These are phyloP conservation scores for Haliaeetus leucogaster DNA, from an alignment of 2,113 vertebrate species.

Conservation along the genomic window DNA sequence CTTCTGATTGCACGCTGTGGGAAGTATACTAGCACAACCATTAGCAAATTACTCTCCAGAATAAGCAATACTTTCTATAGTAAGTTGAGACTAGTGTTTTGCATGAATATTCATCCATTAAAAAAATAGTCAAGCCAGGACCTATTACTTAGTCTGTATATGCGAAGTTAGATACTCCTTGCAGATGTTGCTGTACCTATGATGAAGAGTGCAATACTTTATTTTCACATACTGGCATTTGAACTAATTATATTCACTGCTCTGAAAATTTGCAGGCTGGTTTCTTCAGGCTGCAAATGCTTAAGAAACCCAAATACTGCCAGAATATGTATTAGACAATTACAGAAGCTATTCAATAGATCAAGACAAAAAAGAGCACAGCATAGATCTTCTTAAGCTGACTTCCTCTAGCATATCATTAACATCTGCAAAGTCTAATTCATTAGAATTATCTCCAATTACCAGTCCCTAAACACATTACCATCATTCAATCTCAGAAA, in stretches of 20 bases:
- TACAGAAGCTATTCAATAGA: slow-evolving; percentile 27
- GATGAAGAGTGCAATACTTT: neutral
- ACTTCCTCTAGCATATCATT: slow-evolving; percentile 20
- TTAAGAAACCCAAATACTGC: slow-evolving; percentile 34
- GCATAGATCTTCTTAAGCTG: neutral
- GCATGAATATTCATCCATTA: neutral
- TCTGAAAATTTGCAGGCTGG: neutral
- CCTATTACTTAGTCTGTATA: neutral
- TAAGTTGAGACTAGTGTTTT: neutral
- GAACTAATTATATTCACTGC: neutral
- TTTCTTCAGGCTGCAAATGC: slow-evolving; percentile 4
- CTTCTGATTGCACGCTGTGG: neutral
- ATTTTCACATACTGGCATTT: neutral
- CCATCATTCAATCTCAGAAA: slow-evolving; percentile 1
- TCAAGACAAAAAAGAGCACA: slow-evolving; percentile 24
- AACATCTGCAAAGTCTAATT: neutral
- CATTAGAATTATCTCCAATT: slow-evolving; percentile 39
- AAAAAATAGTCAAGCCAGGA: neutral
- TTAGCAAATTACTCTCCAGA: neutral
- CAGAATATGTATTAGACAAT: slow-evolving; percentile 32
- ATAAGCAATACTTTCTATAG: neutral
- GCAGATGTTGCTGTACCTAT: neutral
- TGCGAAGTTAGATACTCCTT: neutral
- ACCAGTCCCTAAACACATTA: neutral
- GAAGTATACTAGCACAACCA: neutral